Percentiles rank a stretch among this genome's conserved stretches.
Conservation (phyloP, 2,888 invertebrate species). For the Tenthredo distinguenda region DNA sequence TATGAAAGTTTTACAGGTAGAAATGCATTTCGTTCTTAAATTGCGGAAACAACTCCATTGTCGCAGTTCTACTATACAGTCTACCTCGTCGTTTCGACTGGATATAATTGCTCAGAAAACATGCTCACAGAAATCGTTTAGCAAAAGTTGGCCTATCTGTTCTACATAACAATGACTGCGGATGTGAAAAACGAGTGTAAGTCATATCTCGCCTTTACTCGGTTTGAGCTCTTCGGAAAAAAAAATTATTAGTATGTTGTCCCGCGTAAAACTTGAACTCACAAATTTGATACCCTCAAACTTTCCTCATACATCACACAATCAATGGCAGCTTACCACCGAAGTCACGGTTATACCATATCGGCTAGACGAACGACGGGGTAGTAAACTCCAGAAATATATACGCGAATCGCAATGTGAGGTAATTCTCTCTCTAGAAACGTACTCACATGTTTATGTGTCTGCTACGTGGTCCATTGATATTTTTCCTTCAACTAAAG, state of each 20-base stretch:
- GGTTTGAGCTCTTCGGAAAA: too few species aligned
- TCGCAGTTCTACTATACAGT: not conserved
- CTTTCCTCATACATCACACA: not conserved
- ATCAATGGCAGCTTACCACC: not conserved
- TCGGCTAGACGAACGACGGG: not conserved
- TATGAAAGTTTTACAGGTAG: not conserved
- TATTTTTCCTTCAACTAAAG: not conserved
- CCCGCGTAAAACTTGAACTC: not conserved
- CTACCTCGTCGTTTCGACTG: not conserved
- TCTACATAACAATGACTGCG: not conserved
- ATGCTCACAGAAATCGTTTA: not conserved
- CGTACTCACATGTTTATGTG: slow-evolving; percentile 12
- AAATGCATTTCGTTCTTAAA: not conserved
- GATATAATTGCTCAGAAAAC: not conserved
- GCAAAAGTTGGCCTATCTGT: not conserved
- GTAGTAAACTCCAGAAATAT: slow-evolving; percentile 8
- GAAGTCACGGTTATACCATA: not conserved
- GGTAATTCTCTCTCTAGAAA: slow-evolving; percentile 3
- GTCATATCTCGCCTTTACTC: not conserved
- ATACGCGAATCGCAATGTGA: not conserved
- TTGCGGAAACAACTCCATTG: not conserved
- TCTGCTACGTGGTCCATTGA: not conserved
- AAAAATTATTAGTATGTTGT: slow-evolving; percentile 23
- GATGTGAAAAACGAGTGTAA: not conserved
- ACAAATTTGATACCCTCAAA: not conserved